phyloP scores from a whole-genome alignment of 2,888 invertebrate species.

The Epirrhoe tristata region DNA sequence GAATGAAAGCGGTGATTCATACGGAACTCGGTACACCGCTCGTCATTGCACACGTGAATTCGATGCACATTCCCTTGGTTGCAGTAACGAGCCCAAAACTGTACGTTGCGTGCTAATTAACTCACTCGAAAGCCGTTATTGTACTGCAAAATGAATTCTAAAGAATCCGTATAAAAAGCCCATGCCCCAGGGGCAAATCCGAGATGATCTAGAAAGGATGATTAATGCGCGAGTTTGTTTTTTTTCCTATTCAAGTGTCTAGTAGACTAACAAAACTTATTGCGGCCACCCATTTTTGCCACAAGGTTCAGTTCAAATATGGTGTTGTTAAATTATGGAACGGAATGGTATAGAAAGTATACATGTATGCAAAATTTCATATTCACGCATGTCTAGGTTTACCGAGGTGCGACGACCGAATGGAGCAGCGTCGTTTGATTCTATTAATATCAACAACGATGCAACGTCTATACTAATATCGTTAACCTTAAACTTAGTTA shows the following conservation, averaged over 20 bases:
- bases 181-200: slow-evolving; percentile 22
- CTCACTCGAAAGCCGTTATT: slow-evolving; percentile 34
- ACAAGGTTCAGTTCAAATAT: background rate
- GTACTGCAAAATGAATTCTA: slow-evolving; percentile 28
- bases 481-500: slow-evolving; percentile 45
- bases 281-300: slow-evolving; percentile 20
- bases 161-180: slow-evolving; percentile 28
- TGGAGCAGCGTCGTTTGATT: slow-evolving; percentile 56
- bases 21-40: slow-evolving; percentile 55
- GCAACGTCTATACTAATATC: slow-evolving; percentile 44
- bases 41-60: slow-evolving; percentile 48
- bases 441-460: slow-evolving; percentile 67
- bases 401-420: slow-evolving; percentile 70
- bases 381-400: slow-evolving; percentile 51
- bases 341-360: slow-evolving; percentile 36
- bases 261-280: slow-evolving; percentile 30
- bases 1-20: slow-evolving; percentile 77
- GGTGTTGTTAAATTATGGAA: slow-evolving; percentile 2
- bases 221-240: slow-evolving; percentile 29
- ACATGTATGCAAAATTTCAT: slow-evolving; percentile 47
- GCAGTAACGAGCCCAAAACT: slow-evolving; percentile 38
- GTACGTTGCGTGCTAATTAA: slow-evolving; percentile 42
- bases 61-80: slow-evolving; percentile 39
- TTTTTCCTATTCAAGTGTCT: slow-evolving; percentile 37
- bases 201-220: slow-evolving; percentile 28